Percentiles rank a stretch among this genome's conserved stretches.
phyloP scores from a whole-genome alignment of 2,888 invertebrate species.

The Caradrina kadenii region DNA sequence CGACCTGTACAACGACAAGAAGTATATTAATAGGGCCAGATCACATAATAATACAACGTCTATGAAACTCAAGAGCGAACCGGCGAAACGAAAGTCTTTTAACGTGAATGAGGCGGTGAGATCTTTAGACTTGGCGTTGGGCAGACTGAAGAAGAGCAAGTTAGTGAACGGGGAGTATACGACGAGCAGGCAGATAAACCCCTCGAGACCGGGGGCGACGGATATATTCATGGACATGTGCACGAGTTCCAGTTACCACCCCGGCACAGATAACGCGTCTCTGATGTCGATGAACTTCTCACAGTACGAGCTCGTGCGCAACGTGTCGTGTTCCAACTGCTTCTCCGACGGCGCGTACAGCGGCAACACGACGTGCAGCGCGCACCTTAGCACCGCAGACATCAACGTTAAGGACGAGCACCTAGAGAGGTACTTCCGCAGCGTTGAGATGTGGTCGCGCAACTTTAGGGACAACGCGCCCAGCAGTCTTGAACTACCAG shows the following conservation, averaged over 20 bases:
- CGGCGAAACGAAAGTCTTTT: conserved; percentile 78
- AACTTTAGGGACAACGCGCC: conserved; percentile 65
- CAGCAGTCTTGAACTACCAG: conserved; percentile 66
- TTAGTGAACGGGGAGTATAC: conserved; percentile 73
- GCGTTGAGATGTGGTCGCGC: conserved; percentile 82
- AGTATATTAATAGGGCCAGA: conserved; percentile 73
- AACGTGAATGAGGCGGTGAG: conserved; percentile 78
- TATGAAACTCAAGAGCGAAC: conserved; percentile 69
- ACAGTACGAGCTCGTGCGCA: conserved; percentile 84
- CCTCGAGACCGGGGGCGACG: conserved; percentile 59
- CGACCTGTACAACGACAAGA: conserved; percentile 71
- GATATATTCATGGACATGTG: conserved; percentile 76
- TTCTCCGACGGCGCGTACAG: conserved; percentile 83
- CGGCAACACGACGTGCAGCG: conserved; percentile 77
- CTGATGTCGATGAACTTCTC: conserved; percentile 86
- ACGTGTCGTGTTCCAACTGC: conserved; percentile 81
- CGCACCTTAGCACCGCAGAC: conserved; percentile 70
- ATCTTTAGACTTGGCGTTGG: conserved; percentile 78
- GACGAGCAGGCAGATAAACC: conserved; percentile 55
- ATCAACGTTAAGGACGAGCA: conserved; percentile 78
- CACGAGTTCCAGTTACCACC: conserved; percentile 63
- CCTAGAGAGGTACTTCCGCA: conserved; percentile 83
- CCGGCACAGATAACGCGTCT: conserved; percentile 75
- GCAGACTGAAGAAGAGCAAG: conserved; percentile 81
- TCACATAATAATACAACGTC: conserved; percentile 69